These are phyloP conservation scores for Todiramphus chloris DNA, from an alignment of 2,113 vertebrate species.

Conservation along the genomic window DNA sequence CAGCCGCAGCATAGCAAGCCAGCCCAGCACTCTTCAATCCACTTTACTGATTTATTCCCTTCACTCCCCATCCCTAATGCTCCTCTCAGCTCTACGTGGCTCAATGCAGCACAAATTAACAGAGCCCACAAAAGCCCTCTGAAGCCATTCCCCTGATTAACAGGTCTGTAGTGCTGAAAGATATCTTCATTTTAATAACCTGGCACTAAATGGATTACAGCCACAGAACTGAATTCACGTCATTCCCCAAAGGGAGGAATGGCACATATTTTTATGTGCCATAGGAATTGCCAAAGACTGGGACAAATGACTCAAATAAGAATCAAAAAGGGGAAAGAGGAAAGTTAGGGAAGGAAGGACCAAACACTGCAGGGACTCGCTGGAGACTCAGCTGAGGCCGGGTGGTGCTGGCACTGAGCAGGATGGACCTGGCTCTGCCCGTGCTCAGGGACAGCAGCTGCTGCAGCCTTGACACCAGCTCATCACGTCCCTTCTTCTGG, in stretches of 20 bases:
- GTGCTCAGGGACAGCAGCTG: not conserved
- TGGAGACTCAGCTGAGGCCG: not conserved
- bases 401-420: not conserved
- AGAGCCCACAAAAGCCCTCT: slow-evolving; percentile 48
- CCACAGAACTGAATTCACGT: not conserved
- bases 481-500: not conserved
- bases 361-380: not conserved
- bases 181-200: slow-evolving; percentile 66
- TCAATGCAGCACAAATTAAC: slow-evolving; percentile 59
- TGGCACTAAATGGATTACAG: slow-evolving; percentile 55
- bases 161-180: slow-evolving; percentile 49
- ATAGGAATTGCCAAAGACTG: not conserved
- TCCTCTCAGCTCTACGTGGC: slow-evolving; percentile 25
- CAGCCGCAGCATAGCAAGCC: slow-evolving; percentile 7
- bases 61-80: slow-evolving; percentile 15
- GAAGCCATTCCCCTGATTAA: slow-evolving; percentile 67
- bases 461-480: not conserved
- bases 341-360: not conserved
- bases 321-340: not conserved
- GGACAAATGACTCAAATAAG: not conserved
- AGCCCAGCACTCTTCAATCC: slow-evolving; percentile 32
- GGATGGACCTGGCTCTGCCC: rapidly evolving
- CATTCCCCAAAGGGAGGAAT: slow-evolving; percentile 31
- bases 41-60: slow-evolving; percentile 54
- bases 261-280: not conserved